Base-by-base conservation (phyloP, 2,888 invertebrate genomes). In the Ochropacha duplaris region DNA sequence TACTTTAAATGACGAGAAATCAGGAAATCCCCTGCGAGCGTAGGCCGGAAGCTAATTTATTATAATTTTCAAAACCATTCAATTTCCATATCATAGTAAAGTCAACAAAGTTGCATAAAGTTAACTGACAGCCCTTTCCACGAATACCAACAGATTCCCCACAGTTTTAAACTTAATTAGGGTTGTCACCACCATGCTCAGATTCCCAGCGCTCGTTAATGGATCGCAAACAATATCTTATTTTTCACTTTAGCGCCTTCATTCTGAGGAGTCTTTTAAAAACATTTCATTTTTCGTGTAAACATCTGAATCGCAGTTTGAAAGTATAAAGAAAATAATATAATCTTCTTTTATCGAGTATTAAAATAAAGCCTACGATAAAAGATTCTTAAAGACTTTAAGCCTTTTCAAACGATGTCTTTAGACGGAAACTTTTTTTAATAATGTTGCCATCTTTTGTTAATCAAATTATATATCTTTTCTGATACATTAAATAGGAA, bases 211-310 rank as follows among this genome's bases (percentile, higher is more conserved):
- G 49, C 49, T 26, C 62, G 50, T 49, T 69, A 69, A 69, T 69
- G 71, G 68, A 70, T 65, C 49, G 58, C 59, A 70, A 69, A 69
- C 71, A 70, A 56, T 60, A 54, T 34, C 55, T 57, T 60, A 19
- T 51, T 56, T 57, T 44, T 50, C 50, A 28, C 22, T 26, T 28
- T 14, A n/a, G 14, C 51, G 51, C 28, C 24, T 44, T 19, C 44
- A 19, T 16, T 44, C 44, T 44, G 44, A n/a, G 14, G 28, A 16
- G 51, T 28, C 2, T 11, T n/a, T 19, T 19, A 44, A 44, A 44
- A 44, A 44, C 44, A 44, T 44, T 44, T 44, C 44, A 44, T 9
- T 44, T 44, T 44, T 9, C 19, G 19, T 44, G 44, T 19, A 44
- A 44, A 39, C 39, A 39, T 16, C 19, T 44, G 44, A 44, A 44